Evolutionary conservation across 1,140 invertebrate species (phyloP).

Genomic region (Anastrepha obliqua): DNA sequence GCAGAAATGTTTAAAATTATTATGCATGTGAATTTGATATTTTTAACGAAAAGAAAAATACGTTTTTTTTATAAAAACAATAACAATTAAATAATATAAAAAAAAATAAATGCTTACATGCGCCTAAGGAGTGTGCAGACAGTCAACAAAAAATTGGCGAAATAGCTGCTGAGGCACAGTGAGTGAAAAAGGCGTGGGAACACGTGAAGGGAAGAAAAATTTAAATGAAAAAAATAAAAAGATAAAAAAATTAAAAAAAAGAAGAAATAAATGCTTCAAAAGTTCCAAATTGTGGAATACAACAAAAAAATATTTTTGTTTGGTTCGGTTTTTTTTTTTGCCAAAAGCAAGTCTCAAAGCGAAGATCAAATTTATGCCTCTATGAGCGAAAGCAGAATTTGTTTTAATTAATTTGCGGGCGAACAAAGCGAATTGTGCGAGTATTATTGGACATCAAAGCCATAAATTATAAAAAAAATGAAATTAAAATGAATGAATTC

Average conservation of each 20-base stretch:
- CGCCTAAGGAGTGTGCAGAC: background rate
- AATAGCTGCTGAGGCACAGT: background rate
- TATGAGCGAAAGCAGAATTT: background rate
- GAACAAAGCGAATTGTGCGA: conserved; percentile 2
- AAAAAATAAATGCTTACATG: no score
- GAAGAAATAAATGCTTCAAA: background rate
- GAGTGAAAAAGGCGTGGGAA: background rate
- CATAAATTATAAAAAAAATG: conserved; percentile 18
- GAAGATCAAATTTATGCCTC: background rate
- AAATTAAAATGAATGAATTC: background rate
- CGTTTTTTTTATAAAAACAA: no score
- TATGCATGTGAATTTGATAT: no score
- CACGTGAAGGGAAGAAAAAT: background rate
- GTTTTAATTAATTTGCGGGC: background rate
- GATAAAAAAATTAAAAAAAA: background rate
- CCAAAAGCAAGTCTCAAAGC: background rate
- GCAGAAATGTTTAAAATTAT: no score
- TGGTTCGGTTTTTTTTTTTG: no score
- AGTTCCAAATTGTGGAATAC: background rate
- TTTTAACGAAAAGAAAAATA: no score
- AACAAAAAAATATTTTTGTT: background rate
- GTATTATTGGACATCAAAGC: background rate
- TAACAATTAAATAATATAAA: no score
- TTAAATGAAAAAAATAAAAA: background rate
- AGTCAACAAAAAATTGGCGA: background rate